A percentile compares a stretch with the other conserved stretches of the same genome.
Conservation (phyloP, 2,888 invertebrate genomes). For the Serripes groenlandicus region DNA sequence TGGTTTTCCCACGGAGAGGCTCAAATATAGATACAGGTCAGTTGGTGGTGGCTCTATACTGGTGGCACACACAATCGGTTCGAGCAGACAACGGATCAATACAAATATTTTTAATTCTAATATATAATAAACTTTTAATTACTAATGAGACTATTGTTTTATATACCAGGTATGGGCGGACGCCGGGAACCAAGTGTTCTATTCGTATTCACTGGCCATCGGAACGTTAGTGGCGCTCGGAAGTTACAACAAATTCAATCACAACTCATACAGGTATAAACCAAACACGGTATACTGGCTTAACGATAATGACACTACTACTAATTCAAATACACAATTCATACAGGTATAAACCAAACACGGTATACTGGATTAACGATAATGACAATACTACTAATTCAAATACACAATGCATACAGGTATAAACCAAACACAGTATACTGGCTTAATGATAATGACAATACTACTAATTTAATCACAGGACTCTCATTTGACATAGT, state of each 20-base stretch:
- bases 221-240: slow-evolving; percentile 50
- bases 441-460: no score
- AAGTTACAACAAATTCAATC: slow-evolving; percentile 58
- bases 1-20: no score
- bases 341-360: slow-evolving; percentile 53
- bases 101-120: no score
- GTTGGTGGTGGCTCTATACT: no score
- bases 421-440: no score
- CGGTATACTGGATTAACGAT: no score
- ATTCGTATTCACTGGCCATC: slow-evolving; percentile 47
- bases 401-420: slow-evolving; percentile 57
- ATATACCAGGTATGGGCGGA: slow-evolving; percentile 53
- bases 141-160: neutral
- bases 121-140: no score
- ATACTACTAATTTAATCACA: slow-evolving; percentile 59
- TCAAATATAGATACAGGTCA: no score
- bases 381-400: slow-evolving; percentile 59
- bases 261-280: slow-evolving; percentile 55
- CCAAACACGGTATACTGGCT: no score
- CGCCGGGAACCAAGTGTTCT: slow-evolving; percentile 58
- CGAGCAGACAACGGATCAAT: no score
- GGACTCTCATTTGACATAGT: no score
- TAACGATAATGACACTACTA: slow-evolving; percentile 60
- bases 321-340: slow-evolving; percentile 56
- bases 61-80: no score